These are phyloP conservation scores for Zele albiditarsus DNA, from an alignment of 2,888 invertebrate species.

Conservation along the genomic window DNA sequence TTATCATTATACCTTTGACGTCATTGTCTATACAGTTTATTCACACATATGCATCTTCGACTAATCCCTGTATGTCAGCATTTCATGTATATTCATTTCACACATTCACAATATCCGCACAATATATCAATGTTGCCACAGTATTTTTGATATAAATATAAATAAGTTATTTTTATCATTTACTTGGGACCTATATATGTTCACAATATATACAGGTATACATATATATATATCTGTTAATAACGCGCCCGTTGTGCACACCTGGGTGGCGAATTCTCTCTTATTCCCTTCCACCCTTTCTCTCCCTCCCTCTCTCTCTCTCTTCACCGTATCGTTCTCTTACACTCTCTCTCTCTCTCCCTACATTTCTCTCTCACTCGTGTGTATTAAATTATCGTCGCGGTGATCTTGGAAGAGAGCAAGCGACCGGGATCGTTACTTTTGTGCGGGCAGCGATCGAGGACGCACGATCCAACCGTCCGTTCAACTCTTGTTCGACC, in stretches of 20 bases:
- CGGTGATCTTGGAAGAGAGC: constrained; percentile 58
- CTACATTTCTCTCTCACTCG: constrained; percentile 33
- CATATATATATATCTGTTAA: too few relatives aligned
- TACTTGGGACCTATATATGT: too few relatives aligned
- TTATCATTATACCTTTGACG: constrained; percentile 58
- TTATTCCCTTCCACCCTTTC: background rate
- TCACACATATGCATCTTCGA: background rate
- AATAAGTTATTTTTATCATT: background rate
- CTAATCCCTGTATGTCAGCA: too few relatives aligned
- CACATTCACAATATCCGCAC: background rate
- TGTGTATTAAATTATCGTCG: constrained; percentile 62
- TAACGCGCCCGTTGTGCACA: constrained; percentile 34
- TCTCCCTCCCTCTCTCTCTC: constrained; percentile 18
- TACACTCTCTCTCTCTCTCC: background rate
- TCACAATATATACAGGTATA: too few relatives aligned
- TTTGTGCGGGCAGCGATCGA: constrained; percentile 51
- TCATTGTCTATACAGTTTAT: constrained; percentile 58
- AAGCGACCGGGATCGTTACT: constrained; percentile 59
- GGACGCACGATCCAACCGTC: constrained; percentile 47
- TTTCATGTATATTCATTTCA: background rate
- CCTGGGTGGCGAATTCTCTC: constrained; percentile 58
- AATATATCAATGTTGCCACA: background rate
- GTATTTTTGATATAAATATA: background rate
- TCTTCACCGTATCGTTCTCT: too few relatives aligned
- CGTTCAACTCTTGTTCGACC: constrained; percentile 53